A percentile compares a stretch with the other conserved stretches of the same genome.
phyloP scores from a whole-genome alignment of 1,140 invertebrate species.

The Conopomorpha cramerella region DNA sequence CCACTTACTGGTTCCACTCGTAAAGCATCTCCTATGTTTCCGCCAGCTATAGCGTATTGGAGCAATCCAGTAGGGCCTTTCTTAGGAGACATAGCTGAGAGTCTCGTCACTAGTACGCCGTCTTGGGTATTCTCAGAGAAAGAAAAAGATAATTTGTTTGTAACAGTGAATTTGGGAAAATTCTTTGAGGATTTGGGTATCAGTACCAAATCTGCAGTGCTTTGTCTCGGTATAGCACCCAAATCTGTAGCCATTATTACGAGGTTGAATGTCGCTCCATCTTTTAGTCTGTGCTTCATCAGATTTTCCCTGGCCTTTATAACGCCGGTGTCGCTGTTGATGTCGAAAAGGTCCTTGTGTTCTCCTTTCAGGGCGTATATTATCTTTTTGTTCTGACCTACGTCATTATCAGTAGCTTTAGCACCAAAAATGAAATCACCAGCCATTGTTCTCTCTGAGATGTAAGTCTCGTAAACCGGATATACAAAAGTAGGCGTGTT shows the following conservation, averaged over 20 bases:
- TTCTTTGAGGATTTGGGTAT: constrained; percentile 71
- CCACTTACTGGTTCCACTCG: constrained; percentile 79
- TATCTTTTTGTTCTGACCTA: constrained; percentile 78
- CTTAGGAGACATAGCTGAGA: constrained; percentile 76
- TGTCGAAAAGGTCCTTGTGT: constrained; percentile 75
- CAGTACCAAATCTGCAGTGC: constrained; percentile 71
- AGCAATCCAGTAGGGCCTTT: constrained; percentile 69
- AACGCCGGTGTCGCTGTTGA: constrained; percentile 80
- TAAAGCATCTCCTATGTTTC: constrained; percentile 86
- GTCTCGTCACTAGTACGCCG: constrained; percentile 72
- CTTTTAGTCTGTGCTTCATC: constrained; percentile 31
- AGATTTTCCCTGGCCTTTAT: constrained; percentile 71
- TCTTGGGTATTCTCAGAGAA: constrained; percentile 79
- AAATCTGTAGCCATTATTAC: constrained; percentile 75
- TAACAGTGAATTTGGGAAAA: constrained; percentile 76
- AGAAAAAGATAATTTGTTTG: constrained; percentile 71
- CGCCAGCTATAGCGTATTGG: constrained; percentile 86
- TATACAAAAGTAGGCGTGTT: constrained; percentile 81
- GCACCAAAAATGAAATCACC: constrained; percentile 89
- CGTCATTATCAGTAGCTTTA: constrained; percentile 79
- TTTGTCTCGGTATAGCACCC: constrained; percentile 65
- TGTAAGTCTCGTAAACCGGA: constrained; percentile 73
- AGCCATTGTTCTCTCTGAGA: constrained; percentile 75
- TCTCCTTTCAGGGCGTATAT: constrained; percentile 77
- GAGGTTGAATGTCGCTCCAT: constrained; percentile 68